Base-by-base conservation (phyloP, 37 sponge, comb jelly and placozoan genomes). In the Ephydatia muelleri region DNA sequence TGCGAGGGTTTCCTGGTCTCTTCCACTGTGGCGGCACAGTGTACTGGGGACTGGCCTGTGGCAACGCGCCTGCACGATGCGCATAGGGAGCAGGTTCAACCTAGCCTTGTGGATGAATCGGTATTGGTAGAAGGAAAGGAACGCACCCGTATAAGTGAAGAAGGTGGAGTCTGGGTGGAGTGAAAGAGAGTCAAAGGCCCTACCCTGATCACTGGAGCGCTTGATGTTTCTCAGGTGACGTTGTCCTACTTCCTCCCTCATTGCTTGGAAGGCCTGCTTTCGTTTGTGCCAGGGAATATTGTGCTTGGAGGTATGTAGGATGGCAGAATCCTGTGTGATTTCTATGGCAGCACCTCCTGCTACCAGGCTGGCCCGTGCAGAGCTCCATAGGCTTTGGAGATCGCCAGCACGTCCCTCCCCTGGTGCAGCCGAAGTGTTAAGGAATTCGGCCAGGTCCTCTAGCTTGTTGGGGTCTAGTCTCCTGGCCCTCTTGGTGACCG, bases 171-270 rank as follows among this genome's bases (percentile, higher is more conserved):
- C 57, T 16, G 91, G 83, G 75, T 81, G 67, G 8, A 23, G 57
- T 57, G 57, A 57, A 19, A 57, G 43, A 43, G 34, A 19, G 65
- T 35, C 22, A 73, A 85, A 75, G 31, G 78, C 29, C 25, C 74
- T 67, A 13, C 82, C 91, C 72, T 90, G 91, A 38, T 90, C 91
- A 57, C 57, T 57, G 57, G 57, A 57, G 57, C 16, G 16, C 16
- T 43, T 57, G 57, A 57, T 57, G 57, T 57, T 57, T 57, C 57
- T 57, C 57, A 57, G 57, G 16, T 57, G 57, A 57, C 57, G 57
- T 57, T 57, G 57, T 14, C 57, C 57, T 57, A 57, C 57, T 57
- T 57, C 57, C 57, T 57, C 57, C 57, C 16, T 57, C 57, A 57
- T 57, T 57, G 57, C 57, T 57, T 57, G 57, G 57, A 57, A 57